Conservation (phyloP, 1,140 invertebrate species). For the Platyura marginata region DNA sequence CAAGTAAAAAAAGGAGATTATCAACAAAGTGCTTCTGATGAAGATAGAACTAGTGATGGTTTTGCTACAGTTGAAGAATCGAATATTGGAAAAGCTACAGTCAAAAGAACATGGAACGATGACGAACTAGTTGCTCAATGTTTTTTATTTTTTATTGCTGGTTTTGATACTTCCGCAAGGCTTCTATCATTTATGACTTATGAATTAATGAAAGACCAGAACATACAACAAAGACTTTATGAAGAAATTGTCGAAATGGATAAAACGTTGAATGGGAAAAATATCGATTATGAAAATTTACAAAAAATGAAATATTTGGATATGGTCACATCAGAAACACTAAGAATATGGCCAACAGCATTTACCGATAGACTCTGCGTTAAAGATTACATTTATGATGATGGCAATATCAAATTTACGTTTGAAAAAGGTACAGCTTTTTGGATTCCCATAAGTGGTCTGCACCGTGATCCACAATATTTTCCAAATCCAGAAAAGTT, state of each 20-base stretch:
- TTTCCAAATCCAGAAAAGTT: constrained; percentile 33
- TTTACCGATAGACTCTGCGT: constrained; percentile 23
- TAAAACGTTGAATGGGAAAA: constrained; percentile 7
- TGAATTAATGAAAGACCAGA: constrained; percentile 14
- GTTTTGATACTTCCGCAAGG: constrained; percentile 18
- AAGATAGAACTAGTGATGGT: background rate
- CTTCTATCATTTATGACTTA: constrained; percentile 11
- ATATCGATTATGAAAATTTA: constrained; percentile 15
- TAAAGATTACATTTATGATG: constrained; percentile 11
- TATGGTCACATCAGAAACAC: constrained; percentile 25
- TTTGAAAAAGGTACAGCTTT: constrained; percentile 7
- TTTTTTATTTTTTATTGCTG: constrained; percentile 23
- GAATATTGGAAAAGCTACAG: constrained; percentile 1
- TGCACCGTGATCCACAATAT: constrained; percentile 28
- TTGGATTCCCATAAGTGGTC: constrained; percentile 23
- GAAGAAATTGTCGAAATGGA: constrained; percentile 15
- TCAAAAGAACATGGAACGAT: constrained; percentile 6
- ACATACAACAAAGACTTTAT: constrained; percentile 20
- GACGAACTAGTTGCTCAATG: constrained; percentile 19
- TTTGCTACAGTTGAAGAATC: constrained; percentile 3
- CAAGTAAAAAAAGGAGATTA: constrained; percentile 13
- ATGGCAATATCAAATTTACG: constrained; percentile 6
- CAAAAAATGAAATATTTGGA: constrained; percentile 24
- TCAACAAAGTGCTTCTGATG: constrained; percentile 1
- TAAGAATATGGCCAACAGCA: constrained; percentile 35